These are phyloP conservation scores for Siphlonurus alternatus DNA, from an alignment of 2,888 invertebrate species.

Conservation along the genomic window DNA sequence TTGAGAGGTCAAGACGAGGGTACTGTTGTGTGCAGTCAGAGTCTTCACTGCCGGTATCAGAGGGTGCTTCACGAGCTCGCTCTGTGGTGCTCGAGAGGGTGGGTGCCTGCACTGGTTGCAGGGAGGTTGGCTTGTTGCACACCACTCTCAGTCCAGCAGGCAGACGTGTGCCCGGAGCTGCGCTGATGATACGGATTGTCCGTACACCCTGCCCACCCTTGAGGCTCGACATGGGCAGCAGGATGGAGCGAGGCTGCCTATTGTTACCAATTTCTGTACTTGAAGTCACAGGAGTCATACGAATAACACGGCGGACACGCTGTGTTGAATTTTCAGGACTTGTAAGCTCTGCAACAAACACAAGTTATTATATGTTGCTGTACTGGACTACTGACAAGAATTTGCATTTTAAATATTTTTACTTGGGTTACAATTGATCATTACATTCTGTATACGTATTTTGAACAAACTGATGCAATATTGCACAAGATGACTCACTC, in stretches of 20 bases:
- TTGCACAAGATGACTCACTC: too few species aligned
- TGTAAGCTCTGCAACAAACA: background rate
- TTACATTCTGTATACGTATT: too few species aligned
- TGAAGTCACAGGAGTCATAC: background rate
- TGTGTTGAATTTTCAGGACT: background rate
- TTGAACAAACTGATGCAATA: too few species aligned
- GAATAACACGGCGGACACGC: background rate
- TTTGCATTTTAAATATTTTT: too few species aligned
- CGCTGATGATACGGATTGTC: conserved; percentile 54
- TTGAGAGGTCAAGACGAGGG: conserved; percentile 47
- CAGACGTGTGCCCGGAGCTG: conserved; percentile 36
- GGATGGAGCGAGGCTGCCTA: conserved; percentile 38
- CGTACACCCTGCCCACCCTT: conserved; percentile 53
- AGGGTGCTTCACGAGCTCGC: conserved; percentile 13
- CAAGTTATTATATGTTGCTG: too few species aligned
- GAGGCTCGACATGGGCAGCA: conserved; percentile 45
- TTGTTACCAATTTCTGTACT: background rate
- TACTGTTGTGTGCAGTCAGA: conserved; percentile 35
- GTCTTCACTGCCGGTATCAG: conserved; percentile 22
- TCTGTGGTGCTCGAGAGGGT: conserved; percentile 4
- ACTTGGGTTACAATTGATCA: too few species aligned
- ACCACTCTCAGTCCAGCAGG: conserved; percentile 35
- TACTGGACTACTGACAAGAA: too few species aligned
- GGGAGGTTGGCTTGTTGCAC: conserved; percentile 23
- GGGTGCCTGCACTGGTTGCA: background rate